phyloP scores from a whole-genome alignment of 1,140 invertebrate genomes.

The Neodiprion fabricii region DNA sequence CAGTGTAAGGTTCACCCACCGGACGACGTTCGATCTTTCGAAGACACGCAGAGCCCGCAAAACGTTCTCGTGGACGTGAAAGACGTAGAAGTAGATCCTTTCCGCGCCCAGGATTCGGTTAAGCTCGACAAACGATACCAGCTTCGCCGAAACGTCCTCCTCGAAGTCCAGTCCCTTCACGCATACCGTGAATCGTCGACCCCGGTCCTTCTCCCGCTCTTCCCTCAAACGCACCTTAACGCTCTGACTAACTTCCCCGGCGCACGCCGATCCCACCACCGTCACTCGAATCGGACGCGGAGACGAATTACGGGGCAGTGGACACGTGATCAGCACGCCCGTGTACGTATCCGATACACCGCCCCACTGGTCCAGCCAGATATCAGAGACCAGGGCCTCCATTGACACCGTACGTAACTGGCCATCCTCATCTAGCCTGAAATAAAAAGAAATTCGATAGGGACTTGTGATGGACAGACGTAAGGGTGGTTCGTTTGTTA shows the following conservation, averaged over 20 bases:
- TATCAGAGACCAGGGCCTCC: slow-evolving; percentile 52
- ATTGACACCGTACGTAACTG: slow-evolving; percentile 42
- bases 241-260: slow-evolving; percentile 56
- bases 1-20: slow-evolving; percentile 64
- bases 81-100: slow-evolving; percentile 70
- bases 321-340: slow-evolving; percentile 52
- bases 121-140: slow-evolving; percentile 75
- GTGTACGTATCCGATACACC: slow-evolving; percentile 44
- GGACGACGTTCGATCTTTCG: slow-evolving; percentile 57
- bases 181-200: slow-evolving; percentile 68
- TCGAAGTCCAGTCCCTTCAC: slow-evolving; percentile 74
- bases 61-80: slow-evolving; percentile 64
- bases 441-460: slow-evolving; percentile 16
- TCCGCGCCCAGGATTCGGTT: slow-evolving; percentile 71
- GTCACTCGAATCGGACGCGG: slow-evolving; percentile 37
- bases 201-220: slow-evolving; percentile 12
- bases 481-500: not conserved
- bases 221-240: slow-evolving; percentile 37
- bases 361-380: slow-evolving; percentile 56
- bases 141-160: slow-evolving; percentile 66
- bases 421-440: slow-evolving; percentile 45
- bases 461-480: too few relatives aligned
- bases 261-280: slow-evolving; percentile 43
- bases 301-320: slow-evolving; percentile 37
- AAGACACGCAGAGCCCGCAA: slow-evolving; percentile 65